Evolutionary conservation across 92 coral and sea anemone species (phyloP), one percentile per base, ranked within the genome.

Genomic region (Zoanthus sansibaricus): DNA sequence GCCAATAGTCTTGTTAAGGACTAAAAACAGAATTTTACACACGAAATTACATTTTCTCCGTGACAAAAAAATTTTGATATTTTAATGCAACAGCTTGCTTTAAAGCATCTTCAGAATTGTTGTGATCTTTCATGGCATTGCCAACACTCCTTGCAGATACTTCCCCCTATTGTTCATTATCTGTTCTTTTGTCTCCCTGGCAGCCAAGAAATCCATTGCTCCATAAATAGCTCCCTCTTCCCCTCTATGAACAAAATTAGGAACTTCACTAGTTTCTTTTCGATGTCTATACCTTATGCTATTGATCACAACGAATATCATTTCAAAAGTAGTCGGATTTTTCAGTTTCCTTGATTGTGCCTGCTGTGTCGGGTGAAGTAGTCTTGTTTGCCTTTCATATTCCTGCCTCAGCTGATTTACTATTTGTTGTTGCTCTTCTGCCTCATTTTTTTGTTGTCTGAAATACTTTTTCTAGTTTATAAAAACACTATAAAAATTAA

Each of bases 61-160:
- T 1, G 92, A 88, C 33, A 92, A 78, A 78, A 89, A 84, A 86
- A 10, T 25, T 88, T 62, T 91, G 86, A 69, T 91, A 91, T 37
- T 91, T 87, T 6, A 76, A 48, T 1, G 44, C 76, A 3, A 83
- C 92, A 55, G 94, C 86, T 54, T 68, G 61, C 44, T 82, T 68
- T 1, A 91, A 72, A 3, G 96, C 96, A 47, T 88, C 92, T 61
- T 88, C 94, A 62, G 90, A 85, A 20, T 84, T 90, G 68, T 80
- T 90, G 73, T 56, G 89, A 1, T 71, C 83, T n/a, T 72, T 37
- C 21, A 94, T 31, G 6, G 93, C 91, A 77, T 92, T 90, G 8
- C 93, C 91, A 86, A 92, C 48, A 94, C 77, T 51, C 94, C 95
- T 69, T 94, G 95, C 48, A 92, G 68, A 86, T 86, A 91, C 42